phyloP scores from a whole-genome alignment of 2,888 invertebrate genomes.

The Crocallis elinguaria region DNA sequence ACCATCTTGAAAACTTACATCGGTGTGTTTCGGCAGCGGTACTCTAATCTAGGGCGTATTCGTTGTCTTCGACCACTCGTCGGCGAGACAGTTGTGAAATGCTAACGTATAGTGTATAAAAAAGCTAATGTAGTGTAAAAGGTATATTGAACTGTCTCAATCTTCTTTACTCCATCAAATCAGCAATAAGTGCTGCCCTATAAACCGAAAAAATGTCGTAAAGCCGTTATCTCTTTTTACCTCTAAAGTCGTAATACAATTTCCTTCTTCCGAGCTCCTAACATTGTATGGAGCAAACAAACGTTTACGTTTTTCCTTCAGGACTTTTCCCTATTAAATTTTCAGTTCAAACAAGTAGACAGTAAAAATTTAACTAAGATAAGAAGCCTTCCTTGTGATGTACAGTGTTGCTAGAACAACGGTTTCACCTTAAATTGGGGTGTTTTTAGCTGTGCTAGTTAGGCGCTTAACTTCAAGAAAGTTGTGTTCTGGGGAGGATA shows the following conservation, averaged over 20 bases:
- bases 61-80: no score
- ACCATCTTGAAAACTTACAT: no score
- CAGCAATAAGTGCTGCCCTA: slow-evolving; percentile 17
- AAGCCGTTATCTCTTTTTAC: slow-evolving; percentile 36
- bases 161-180: slow-evolving; percentile 19
- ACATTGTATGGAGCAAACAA: slow-evolving; percentile 53
- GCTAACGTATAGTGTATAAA: no score
- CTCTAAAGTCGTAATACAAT: slow-evolving; percentile 38
- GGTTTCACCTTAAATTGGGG: slow-evolving; percentile 6
- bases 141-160: neutral
- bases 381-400: slow-evolving; percentile 44
- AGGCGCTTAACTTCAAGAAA: neutral
- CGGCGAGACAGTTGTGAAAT: no score
- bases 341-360: slow-evolving; percentile 57
- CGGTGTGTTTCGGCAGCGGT: no score
- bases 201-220: slow-evolving; percentile 31
- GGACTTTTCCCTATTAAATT: slow-evolving; percentile 52
- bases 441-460: slow-evolving; percentile 4
- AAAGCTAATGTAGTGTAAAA: no score
- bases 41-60: no score
- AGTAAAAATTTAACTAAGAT: slow-evolving; percentile 56
- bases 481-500: slow-evolving; percentile 6
- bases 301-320: slow-evolving; percentile 44
- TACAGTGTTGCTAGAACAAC: slow-evolving; percentile 22
- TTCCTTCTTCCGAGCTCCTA: slow-evolving; percentile 32